Conservation (phyloP, 2,113 vertebrate genomes). For the Ageneiosus marmoratus region DNA sequence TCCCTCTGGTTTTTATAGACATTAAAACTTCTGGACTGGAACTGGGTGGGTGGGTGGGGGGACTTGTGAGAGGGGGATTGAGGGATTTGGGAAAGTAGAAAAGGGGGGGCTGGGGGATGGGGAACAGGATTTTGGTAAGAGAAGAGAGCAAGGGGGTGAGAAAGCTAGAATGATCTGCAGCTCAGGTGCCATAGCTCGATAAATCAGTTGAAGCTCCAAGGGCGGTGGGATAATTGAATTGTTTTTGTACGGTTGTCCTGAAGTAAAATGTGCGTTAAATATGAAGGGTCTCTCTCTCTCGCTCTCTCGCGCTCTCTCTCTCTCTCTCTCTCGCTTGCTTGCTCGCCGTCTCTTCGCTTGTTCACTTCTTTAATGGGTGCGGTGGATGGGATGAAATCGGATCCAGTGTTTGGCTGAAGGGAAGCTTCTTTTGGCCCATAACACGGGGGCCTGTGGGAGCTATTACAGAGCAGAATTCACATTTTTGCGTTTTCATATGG, state of each 20-base stretch:
- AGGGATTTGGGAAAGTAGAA: neutral
- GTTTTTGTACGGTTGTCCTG: conserved; percentile 53
- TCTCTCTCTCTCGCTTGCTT: neutral
- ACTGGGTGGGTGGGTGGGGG: neutral
- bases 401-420: conserved; percentile 51
- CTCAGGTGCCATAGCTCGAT: conserved; percentile 48
- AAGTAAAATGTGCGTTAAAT: conserved; percentile 52
- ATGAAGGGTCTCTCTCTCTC: conserved; percentile 20
- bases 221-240: conserved; percentile 52
- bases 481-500: conserved; percentile 60
- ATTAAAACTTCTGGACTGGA: conserved; percentile 6
- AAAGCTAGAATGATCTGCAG: conserved; percentile 34
- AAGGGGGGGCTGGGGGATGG: neutral
- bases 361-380: conserved; percentile 35
- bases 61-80: neutral
- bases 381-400: conserved; percentile 50
- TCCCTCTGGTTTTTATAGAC: conserved; percentile 31
- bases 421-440: conserved; percentile 54
- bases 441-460: conserved; percentile 51
- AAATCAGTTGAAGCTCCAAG: conserved; percentile 51
- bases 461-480: conserved; percentile 54
- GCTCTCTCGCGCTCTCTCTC: neutral
- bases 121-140: conserved; percentile 3
- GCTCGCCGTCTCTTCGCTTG: neutral
- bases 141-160: neutral